phyloP scores from a whole-genome alignment of 2,888 invertebrate genomes.

The Drosophila kuntzei region DNA sequence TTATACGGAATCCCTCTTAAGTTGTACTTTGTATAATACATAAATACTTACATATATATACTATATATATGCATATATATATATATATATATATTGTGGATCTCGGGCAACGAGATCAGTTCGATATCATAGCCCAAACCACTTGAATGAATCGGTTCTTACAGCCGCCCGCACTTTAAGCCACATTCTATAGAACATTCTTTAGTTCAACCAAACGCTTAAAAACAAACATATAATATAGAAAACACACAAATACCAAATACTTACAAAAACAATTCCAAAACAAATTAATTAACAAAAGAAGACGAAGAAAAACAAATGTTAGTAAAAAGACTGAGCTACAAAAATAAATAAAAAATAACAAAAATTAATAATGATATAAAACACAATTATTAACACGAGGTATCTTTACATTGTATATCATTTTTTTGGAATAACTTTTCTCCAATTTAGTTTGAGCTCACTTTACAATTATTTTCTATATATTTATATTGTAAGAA shows the following conservation, averaged over 20 bases:
- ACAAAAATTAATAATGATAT: slow-evolving; percentile 17
- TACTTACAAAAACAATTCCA: slow-evolving; percentile 21
- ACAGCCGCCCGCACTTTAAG: slow-evolving; percentile 10
- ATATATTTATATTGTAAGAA: slow-evolving; percentile 39
- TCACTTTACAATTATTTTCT: slow-evolving; percentile 20
- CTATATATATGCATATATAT: background rate
- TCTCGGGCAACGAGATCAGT: slow-evolving; percentile 8
- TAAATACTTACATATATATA: slow-evolving; percentile 3
- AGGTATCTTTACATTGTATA: slow-evolving; percentile 35
- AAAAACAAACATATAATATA: slow-evolving; percentile 30
- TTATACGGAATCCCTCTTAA: slow-evolving; percentile 25
- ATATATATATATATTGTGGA: background rate
- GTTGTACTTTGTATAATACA: slow-evolving; percentile 20
- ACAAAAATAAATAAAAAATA: slow-evolving; percentile 59
- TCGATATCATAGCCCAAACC: slow-evolving; percentile 29
- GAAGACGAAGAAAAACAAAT: slow-evolving; percentile 56
- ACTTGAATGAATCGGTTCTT: slow-evolving; percentile 26
- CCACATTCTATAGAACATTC: slow-evolving; percentile 21
- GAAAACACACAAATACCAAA: slow-evolving; percentile 19
- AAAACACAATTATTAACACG: slow-evolving; percentile 32
- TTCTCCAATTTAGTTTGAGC: slow-evolving; percentile 22
- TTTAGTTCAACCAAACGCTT: slow-evolving; percentile 60
- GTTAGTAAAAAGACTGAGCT: slow-evolving; percentile 81
- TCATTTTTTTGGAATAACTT: slow-evolving; percentile 18
- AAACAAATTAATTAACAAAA: slow-evolving; percentile 35